Base-by-base conservation (phyloP, 2,888 invertebrate species). In the Folsomia candida region DNA sequence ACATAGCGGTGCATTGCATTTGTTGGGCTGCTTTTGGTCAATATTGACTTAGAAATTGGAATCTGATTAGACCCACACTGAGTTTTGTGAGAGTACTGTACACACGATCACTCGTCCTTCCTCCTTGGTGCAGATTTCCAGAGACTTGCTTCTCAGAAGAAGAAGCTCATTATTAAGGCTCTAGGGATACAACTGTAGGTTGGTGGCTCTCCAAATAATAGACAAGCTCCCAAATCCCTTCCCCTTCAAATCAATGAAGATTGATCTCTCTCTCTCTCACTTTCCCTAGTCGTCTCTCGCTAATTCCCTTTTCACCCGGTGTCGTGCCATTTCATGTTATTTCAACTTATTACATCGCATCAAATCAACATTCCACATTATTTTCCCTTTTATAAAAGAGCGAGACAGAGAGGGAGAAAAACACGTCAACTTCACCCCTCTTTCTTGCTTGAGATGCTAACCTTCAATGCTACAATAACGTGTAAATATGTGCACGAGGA, bases 241-340 rank as follows among this genome's bases (percentile, higher is more conserved):
- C 72, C 76, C 77, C 73, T 73, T 67, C 70, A 69, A 73, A 76
- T 78, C 78, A 78, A 78, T 78, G 78, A 78, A 78, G 78, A 78
- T 78, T 78, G 78, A 78, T 78, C 73, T 75, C 75, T 76, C 72
- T 76, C 73, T 75, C 75, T 76, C 72, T 76, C 73, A 73, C 72
- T 74, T 73, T 74, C 60, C 66, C 70, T 71, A 68, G 51, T 66
- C 61, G 61, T 29, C 67, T 61, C 51, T 27, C 27, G 59, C 57
- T 54, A 28, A 18, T 65, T 24, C 29, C 29, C 54, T 58, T 29
- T 64, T 57, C 22, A 37, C 37, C 37, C 37, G 37, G 14, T 37
- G 6, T 14, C 14, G 37, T 37, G 37, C 37, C 14, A 37, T 37
- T 37, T 37, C 37, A 37, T 14, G 37, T 37, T 37, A 37, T 37